Evolutionary conservation across 2,797 vertebrate genomes (phyloP), one percentile per base, ranked within the genome.

Genomic region (Ctenosaura bakeri): DNA sequence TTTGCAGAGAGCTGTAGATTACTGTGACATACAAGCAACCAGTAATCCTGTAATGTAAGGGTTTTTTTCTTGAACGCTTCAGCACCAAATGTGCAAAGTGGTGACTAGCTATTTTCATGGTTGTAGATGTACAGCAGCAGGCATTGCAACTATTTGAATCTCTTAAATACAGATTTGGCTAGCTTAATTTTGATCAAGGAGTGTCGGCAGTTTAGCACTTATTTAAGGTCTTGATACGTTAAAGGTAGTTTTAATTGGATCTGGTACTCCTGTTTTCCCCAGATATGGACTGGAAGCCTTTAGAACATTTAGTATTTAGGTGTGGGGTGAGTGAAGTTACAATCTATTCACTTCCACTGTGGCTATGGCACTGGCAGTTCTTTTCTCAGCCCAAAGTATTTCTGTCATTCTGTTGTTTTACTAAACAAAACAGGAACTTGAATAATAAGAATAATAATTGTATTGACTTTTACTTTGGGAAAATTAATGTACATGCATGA

Each of bases 401-500:
- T 94, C 91, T 94, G 87, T 80, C 92, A 92, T 79, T 96, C 95
- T 95, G 83, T 71, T 89, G 46, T 92, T 90, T 89, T 92, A 94
- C 88, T 94, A 93, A 83, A 80, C 92, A 92, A 94, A 89, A 85
- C 32, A 86, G 79, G 66, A 92, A 92, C 86, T 86, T 94, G 69
- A 56, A 93, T 88, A 92, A 92, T 81, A 82, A 92, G 81, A 85
- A 92, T 88, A 56, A 91, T 90, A 59, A 91, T 86, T 59, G 95
- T 73, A 59, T 56, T 91, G 86, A 86, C 56, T 95, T 95, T 92
- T 88, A 94, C 93, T 95, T 95, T 93, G 81, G 78, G 82, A 96
- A 95, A 94, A 96, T 94, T 94, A 96, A 95, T 93, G 93, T 93
- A 95, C 96, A 95, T 95, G 89, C 89, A 94, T 94, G 85, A 90